A percentile compares a stretch with the other conserved stretches of the same genome.
phyloP scores from a whole-genome alignment of 2,113 vertebrate species.

The Cyanoramphus novaezelandiae region DNA sequence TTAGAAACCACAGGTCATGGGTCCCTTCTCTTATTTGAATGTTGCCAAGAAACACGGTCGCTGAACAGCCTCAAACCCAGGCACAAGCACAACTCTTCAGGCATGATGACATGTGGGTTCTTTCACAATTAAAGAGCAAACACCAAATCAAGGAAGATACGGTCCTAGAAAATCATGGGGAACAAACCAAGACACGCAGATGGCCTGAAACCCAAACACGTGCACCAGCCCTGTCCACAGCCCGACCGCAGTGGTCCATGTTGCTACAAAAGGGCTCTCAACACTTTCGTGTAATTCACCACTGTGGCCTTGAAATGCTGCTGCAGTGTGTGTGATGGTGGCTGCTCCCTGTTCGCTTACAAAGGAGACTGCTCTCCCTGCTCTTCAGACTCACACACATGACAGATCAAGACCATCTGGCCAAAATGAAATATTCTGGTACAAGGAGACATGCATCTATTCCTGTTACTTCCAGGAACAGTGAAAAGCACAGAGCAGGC shows the following conservation, averaged over 20 bases:
- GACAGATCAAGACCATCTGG: background rate
- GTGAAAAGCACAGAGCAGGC: background rate
- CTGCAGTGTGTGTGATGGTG: background rate
- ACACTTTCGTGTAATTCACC: background rate
- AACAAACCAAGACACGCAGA: background rate
- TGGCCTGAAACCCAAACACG: background rate
- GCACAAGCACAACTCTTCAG: background rate
- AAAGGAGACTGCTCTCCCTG: background rate
- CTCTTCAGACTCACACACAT: accelerated
- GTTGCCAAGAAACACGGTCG: background rate
- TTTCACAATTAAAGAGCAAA: background rate
- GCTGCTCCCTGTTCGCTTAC: background rate
- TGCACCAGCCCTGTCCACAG: background rate
- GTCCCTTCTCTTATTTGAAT: background rate
- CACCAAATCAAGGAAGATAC: background rate
- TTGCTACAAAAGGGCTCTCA: background rate
- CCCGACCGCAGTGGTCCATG: background rate
- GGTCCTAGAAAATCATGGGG: background rate
- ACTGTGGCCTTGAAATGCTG: background rate
- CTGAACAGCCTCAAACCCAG: background rate
- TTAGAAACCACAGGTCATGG: background rate
- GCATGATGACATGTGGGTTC: background rate
- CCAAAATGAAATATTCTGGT: background rate
- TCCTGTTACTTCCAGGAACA: background rate
- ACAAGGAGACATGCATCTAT: background rate